Percentiles rank a stretch among this genome's conserved stretches.
phyloP scores from a whole-genome alignment of 1,140 invertebrate genomes.

The Triops longicaudatus region DNA sequence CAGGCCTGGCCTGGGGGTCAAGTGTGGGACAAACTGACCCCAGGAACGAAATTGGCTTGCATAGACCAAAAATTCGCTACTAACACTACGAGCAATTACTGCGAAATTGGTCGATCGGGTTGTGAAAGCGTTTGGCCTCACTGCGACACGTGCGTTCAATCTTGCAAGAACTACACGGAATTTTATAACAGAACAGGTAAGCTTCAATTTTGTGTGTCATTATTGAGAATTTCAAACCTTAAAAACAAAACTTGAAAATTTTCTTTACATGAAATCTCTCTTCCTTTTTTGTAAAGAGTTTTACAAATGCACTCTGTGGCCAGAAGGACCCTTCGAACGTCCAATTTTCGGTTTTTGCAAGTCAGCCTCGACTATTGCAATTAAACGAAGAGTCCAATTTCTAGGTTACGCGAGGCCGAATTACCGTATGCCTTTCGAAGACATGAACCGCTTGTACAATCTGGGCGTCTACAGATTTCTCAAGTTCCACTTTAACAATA shows the following conservation, averaged over 20 bases:
- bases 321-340: background rate
- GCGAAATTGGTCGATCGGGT: background rate
- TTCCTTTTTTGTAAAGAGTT: background rate
- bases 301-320: background rate
- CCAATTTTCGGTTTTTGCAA: background rate
- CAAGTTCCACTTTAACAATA: background rate
- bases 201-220: too few relatives aligned
- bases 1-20: background rate
- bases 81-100: background rate
- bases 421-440: background rate
- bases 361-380: background rate
- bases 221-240: background rate
- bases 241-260: background rate
- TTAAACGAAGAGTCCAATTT: background rate
- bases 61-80: background rate
- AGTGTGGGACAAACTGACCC: background rate
- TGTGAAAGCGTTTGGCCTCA: background rate
- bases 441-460: background rate
- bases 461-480: background rate
- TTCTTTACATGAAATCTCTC: too few relatives aligned
- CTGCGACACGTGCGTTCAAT: background rate
- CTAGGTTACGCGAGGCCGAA: background rate
- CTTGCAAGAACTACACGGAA: background rate
- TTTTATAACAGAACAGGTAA: background rate
- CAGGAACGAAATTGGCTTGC: background rate